phyloP scores from a whole-genome alignment of 2,797 vertebrate species.

The Silurus aristotelis region DNA sequence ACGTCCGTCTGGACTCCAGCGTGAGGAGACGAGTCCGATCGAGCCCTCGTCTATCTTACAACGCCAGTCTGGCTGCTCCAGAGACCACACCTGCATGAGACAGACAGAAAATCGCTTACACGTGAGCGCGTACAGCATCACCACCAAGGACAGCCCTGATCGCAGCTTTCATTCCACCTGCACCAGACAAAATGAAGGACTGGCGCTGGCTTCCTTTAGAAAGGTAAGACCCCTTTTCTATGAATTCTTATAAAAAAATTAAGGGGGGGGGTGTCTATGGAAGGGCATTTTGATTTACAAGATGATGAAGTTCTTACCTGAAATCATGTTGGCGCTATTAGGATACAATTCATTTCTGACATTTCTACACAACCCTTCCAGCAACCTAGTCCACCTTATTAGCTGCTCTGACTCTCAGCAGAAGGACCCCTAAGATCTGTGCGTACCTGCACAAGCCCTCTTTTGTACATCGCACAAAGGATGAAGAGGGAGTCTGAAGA shows the following conservation, averaged over 20 bases:
- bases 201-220: slow-evolving; percentile 80
- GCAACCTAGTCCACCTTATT: background rate
- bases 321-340: background rate
- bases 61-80: slow-evolving; percentile 96
- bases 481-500: slow-evolving; percentile 93
- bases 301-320: background rate
- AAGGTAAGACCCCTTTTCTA: slow-evolving; percentile 71
- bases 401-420: background rate
- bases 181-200: slow-evolving; percentile 74
- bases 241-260: background rate
- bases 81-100: slow-evolving; percentile 88
- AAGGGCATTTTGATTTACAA: background rate
- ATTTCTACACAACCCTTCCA: background rate
- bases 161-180: background rate
- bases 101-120: background rate
- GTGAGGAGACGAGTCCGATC: slow-evolving; percentile 90
- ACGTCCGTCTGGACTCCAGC: slow-evolving; percentile 97
- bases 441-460: slow-evolving; percentile 91
- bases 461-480: slow-evolving; percentile 93
- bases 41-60: slow-evolving; percentile 98
- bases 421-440: background rate
- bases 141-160: slow-evolving; percentile 19
- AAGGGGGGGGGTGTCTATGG: background rate
- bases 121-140: slow-evolving; percentile 22
- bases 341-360: background rate